Evolutionary conservation across 2,113 vertebrate genomes (phyloP).

Genomic region (Fukomys damarensis): DNA sequence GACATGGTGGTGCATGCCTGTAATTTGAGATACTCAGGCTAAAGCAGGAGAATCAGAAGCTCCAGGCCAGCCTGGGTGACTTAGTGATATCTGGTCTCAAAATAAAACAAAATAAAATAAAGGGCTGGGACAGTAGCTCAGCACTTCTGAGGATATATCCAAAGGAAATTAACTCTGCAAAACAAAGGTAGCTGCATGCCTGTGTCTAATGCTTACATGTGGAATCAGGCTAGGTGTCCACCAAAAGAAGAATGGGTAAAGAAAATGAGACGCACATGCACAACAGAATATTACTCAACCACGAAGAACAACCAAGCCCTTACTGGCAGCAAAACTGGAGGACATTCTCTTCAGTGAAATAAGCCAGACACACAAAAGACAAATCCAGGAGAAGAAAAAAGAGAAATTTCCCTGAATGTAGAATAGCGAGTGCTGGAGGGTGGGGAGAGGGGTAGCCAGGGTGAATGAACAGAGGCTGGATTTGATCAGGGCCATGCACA

Average conservation of each 20-base stretch:
- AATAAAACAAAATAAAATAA: neutral
- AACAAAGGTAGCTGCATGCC: neutral
- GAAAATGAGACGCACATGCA: neutral
- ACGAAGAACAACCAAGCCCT: neutral
- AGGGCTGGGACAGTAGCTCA: neutral
- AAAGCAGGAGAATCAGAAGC: too few relatives aligned
- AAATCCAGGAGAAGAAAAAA: neutral
- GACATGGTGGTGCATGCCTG: too few relatives aligned
- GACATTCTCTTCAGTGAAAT: neutral
- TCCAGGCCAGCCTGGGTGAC: too few relatives aligned
- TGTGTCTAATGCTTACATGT: neutral
- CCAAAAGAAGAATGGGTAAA: neutral
- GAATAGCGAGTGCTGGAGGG: neutral
- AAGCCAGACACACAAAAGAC: neutral
- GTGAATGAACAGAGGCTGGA: neutral
- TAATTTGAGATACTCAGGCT: too few relatives aligned
- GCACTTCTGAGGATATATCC: neutral
- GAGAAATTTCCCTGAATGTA: neutral
- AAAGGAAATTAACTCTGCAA: neutral
- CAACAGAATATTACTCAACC: neutral
- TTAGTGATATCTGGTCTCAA: neutral
- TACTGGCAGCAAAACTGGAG: neutral
- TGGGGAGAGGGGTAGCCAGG: neutral
- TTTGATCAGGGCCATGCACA: neutral
- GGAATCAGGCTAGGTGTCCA: neutral